Conservation (phyloP, 2,113 vertebrate genomes). For the Notothenia coriiceps region DNA sequence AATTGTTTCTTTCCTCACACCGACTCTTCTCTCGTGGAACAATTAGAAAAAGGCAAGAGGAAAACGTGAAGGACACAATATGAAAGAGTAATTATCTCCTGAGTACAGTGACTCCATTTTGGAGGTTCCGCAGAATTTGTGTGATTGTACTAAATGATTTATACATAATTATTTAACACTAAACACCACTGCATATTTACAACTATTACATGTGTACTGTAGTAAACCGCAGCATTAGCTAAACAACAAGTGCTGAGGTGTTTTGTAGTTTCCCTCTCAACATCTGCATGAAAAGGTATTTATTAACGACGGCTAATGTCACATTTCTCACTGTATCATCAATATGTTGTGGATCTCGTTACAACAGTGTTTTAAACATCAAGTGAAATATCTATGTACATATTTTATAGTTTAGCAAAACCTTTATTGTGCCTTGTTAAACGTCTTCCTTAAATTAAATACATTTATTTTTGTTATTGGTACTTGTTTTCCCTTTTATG, state of each 20-base stretch:
- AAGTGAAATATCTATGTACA: slow-evolving; percentile 37
- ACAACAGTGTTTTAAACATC: slow-evolving; percentile 39
- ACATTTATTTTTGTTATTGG: slow-evolving; percentile 69
- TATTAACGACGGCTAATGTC: slow-evolving; percentile 52
- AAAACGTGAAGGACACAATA: too few relatives aligned
- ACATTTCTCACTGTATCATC: slow-evolving; percentile 41
- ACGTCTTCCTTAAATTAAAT: slow-evolving; percentile 75
- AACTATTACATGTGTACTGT: not conserved
- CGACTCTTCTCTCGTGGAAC: too few relatives aligned
- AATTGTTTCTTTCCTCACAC: too few relatives aligned
- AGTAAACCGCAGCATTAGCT: slow-evolving; percentile 8
- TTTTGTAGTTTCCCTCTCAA: slow-evolving; percentile 25
- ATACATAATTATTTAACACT: too few relatives aligned
- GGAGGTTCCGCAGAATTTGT: too few relatives aligned
- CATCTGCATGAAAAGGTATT: slow-evolving; percentile 46
- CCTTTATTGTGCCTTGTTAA: slow-evolving; percentile 72
- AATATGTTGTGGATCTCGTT: slow-evolving; percentile 39
- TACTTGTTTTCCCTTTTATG: not conserved
- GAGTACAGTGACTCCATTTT: too few relatives aligned
- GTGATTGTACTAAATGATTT: too few relatives aligned
- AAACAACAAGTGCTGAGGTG: slow-evolving; percentile 12
- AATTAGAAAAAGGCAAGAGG: too few relatives aligned
- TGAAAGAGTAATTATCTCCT: too few relatives aligned
- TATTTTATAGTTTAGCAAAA: slow-evolving; percentile 59
- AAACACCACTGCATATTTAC: too few relatives aligned